Evolutionary conservation across 2,888 invertebrate species (phyloP).

Genomic region (Drosophila longiperda): DNA sequence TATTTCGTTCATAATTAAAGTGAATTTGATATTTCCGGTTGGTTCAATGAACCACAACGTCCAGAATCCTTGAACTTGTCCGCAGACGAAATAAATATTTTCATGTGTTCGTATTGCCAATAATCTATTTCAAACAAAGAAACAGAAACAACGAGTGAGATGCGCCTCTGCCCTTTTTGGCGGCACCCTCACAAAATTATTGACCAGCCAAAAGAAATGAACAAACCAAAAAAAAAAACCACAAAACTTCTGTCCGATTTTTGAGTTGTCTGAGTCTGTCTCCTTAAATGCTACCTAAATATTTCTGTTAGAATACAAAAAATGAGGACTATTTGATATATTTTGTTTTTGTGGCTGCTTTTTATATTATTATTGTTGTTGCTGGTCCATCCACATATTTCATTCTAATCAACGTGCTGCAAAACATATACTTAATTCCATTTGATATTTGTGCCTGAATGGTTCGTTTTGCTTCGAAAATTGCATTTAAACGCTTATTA

Average conservation of each 20-base stretch:
- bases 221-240: conserved; percentile 23
- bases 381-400: conserved; percentile 59
- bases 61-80: conserved; percentile 81
- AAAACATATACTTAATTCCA: conserved; percentile 76
- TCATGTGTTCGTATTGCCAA: conserved; percentile 60
- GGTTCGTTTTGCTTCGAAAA: conserved; percentile 74
- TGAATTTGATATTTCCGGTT: conserved; percentile 82
- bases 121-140: conserved; percentile 79
- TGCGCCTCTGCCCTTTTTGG: conserved; percentile 71
- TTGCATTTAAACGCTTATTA: conserved; percentile 84
- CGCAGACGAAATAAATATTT: conserved; percentile 69
- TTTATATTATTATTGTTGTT: conserved; percentile 13
- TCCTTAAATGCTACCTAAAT: conserved; percentile 78
- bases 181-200: conserved; percentile 84
- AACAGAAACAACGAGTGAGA: conserved; percentile 28
- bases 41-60: conserved; percentile 71
- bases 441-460: conserved; percentile 70
- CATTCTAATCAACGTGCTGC: conserved; percentile 77
- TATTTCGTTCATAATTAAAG: conserved; percentile 75
- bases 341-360: conserved; percentile 23
- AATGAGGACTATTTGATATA: conserved; percentile 64
- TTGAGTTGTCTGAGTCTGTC: conserved; percentile 71
- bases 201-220: conserved; percentile 68
- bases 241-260: conserved; percentile 54
- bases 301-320: conserved; percentile 64